Evolutionary conservation across 1,140 invertebrate genomes (phyloP).

Genomic region (Drosophila athabasca): DNA sequence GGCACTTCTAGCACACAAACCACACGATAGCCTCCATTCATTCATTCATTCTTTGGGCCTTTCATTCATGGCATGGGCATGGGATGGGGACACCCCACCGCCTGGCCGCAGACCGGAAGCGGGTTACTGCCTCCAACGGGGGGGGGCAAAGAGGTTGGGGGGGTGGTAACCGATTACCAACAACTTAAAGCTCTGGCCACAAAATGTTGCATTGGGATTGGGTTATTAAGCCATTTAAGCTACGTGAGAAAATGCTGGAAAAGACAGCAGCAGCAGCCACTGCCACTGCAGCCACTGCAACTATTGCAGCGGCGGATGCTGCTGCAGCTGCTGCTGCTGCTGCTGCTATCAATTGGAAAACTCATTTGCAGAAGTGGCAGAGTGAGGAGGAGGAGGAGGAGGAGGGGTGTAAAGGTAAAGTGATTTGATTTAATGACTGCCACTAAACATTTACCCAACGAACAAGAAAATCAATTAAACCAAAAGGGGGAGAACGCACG

Average conservation of each 20-base stretch:
- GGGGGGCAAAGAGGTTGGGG: neutral
- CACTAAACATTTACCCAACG: slow-evolving; percentile 43
- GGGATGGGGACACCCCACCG: too few species aligned
- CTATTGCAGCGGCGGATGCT: slow-evolving; percentile 8
- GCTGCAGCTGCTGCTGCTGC: neutral
- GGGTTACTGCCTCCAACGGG: slow-evolving; percentile 29
- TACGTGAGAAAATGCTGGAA: slow-evolving; percentile 60
- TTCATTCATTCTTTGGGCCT: slow-evolving; percentile 35
- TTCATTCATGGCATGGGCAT: slow-evolving; percentile 22
- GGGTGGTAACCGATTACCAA: slow-evolving; percentile 37
- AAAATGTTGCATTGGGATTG: slow-evolving; percentile 59
- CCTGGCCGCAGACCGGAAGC: slow-evolving; percentile 54
- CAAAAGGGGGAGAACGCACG: slow-evolving; percentile 10
- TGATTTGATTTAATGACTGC: slow-evolving; percentile 39
- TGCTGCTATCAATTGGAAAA: slow-evolving; percentile 31
- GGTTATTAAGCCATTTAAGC: slow-evolving; percentile 64
- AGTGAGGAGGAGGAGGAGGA: neutral
- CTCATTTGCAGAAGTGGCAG: neutral
- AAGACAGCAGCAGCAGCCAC: neutral
- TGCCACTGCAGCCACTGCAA: slow-evolving; percentile 1
- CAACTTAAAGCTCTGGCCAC: slow-evolving; percentile 56
- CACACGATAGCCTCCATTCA: slow-evolving; percentile 57
- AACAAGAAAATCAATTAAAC: slow-evolving; percentile 66
- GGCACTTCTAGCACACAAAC: slow-evolving; percentile 62
- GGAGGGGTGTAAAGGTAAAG: too few species aligned